phyloP scores from a whole-genome alignment of 2,888 invertebrate species.

The Clunio marinus region DNA sequence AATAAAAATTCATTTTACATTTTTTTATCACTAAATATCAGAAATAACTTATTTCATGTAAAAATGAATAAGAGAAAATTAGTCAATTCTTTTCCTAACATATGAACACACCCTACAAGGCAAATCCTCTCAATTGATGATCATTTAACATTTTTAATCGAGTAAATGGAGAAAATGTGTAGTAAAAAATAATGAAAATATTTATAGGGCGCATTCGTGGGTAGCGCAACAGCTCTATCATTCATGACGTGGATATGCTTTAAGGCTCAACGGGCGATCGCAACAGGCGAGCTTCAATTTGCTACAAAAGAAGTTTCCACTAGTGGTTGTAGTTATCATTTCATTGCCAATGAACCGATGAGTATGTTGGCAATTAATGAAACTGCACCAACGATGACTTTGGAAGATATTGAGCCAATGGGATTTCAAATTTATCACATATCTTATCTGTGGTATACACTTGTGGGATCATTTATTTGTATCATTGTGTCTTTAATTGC shows the following conservation, averaged over 20 bases:
- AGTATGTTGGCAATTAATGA: conserved; percentile 45
- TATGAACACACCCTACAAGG: no score
- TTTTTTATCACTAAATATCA: no score
- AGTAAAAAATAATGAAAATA: conserved; percentile 14
- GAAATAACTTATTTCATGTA: no score
- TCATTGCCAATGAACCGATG: conserved; percentile 48
- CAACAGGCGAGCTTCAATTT: conserved; percentile 52
- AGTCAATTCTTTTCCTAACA: no score
- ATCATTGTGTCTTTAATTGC: conserved; percentile 55
- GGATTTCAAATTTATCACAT: conserved; percentile 59
- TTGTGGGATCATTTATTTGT: conserved; percentile 58
- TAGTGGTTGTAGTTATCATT: conserved; percentile 55
- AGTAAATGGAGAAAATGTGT: conserved; percentile 20
- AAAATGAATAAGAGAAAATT: no score
- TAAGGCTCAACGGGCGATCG: conserved; percentile 55
- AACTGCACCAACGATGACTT: conserved; percentile 41
- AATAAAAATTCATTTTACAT: no score
- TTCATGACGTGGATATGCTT: conserved; percentile 57
- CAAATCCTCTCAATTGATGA: no score
- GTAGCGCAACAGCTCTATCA: conserved; percentile 53
- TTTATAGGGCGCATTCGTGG: conserved; percentile 54
- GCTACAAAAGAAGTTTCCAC: conserved; percentile 54
- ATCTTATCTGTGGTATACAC: conserved; percentile 75
- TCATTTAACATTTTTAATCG: no score
- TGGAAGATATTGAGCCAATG: conserved; percentile 12